Base-by-base conservation (phyloP, 2,888 invertebrate genomes). In the Apomyelois bistriatella region DNA sequence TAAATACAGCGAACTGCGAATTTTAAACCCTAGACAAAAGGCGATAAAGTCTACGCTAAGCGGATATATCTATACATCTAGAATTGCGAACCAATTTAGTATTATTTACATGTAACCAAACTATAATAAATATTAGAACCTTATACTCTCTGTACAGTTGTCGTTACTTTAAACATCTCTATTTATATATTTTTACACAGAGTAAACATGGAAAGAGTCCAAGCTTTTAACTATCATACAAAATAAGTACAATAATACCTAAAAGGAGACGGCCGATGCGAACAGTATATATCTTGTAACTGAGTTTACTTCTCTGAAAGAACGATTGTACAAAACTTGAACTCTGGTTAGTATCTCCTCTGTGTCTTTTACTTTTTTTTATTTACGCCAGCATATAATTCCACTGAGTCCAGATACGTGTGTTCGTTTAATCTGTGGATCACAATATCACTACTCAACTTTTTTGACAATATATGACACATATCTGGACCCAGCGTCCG, bases 61-160 rank as follows among this genome's bases (percentile, higher is more conserved):
- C 70, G 54, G 63, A 46, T 61, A 57, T 58, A 61, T 16, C 68
- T 68, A 72, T 70, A 71, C 66, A 72, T 61, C 70, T 69, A 70
- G 48, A 58, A 61, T 70, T 63, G 64, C 61, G 72, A 74, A 74
- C 66, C 64, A 73, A 74, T 70, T 72, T 79, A 64, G 75, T 76
- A 78, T 73, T 82, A 82, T 76, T 74, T 78, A 79, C 77, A 81
- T 72, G 72, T 61, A 67, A 70, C 70, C 67, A 67, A 74, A 64
- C 64, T 72, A 68, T 65, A 81, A 75, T 85, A 84, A 82, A 82
- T 83, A 82, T 80, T 81, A 82, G 76, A 82, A 83, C 73, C 75
- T 79, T 79, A 76, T 62, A 84, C 81, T 86, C 82, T 87, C 87
- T 87, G 85, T 87, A 87, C 87, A 87, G 53, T 22, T 71, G 61